Base-by-base conservation (phyloP, 2,797 vertebrate species). In the Poeciliopsis gracilis region DNA sequence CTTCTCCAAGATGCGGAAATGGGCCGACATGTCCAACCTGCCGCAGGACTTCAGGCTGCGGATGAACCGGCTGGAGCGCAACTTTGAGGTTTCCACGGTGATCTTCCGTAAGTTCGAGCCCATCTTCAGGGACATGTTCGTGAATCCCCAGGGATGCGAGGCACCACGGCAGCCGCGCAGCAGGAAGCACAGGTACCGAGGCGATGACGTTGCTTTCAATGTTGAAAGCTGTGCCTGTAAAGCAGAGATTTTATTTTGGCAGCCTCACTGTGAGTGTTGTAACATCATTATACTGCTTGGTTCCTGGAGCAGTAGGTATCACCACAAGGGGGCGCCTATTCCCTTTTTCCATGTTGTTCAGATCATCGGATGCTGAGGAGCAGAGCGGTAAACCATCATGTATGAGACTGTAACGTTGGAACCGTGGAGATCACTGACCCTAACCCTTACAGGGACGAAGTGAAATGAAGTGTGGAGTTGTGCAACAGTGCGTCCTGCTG, bases 1-100 rank as follows among this genome's bases (percentile, higher is more conserved):
- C 95, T 99, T 99, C 94, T 97, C 94, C 67, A 99, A 99, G 95
- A 99, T 99, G 97, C 98, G 97, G 94, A 99, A 98, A 77, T 99
- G 98, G 98, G 96, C 97, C 69, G 97, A 99, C 91, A 99, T 99
- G 98, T 97, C 97, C 36, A 97, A 97, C 85, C 94, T 98, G 30
- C 90, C 96, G 0, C 97, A 97, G 88, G 96, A 97, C 83, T 99
- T 99, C 93, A 89, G 97, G 77, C 96, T 96, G 72, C 96, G 97
- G 30, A 95, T 99, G 87, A 96, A 96, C 41, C 95, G 94, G 0
- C 95, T 99, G 79, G 98, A 99, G 91, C 96, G 98, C 74, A 99
- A 99, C 92, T 99, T 99, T 59, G 98, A 99, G 88, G 98, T 99
- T 30, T 98, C 98, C 30, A 98, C 97, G 0, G 98, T 99, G 80